Percentiles rank a stretch among this genome's conserved stretches.
Evolutionary conservation across 2,113 vertebrate species (phyloP).

Genomic region (Actenoides lindsayi): DNA sequence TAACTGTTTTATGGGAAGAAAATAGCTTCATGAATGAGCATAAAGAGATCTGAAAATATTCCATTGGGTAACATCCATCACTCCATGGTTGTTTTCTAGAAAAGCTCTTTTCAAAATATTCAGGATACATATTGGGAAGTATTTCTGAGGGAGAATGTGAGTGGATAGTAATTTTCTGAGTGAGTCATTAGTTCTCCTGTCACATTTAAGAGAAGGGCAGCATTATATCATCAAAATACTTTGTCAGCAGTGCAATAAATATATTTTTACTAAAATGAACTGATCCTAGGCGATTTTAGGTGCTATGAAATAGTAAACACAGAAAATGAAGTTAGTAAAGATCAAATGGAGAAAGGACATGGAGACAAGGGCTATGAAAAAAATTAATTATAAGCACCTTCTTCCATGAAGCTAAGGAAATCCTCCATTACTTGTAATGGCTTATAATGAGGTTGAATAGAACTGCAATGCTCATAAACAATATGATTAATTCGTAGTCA

Average conservation of each 20-base stretch:
- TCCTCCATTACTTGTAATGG: not conserved
- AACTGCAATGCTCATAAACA: not conserved
- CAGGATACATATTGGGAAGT: not conserved
- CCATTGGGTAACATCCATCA: not conserved
- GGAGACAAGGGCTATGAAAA: not conserved
- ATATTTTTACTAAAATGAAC: not conserved
- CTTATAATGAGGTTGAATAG: not conserved
- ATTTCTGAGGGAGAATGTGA: not conserved
- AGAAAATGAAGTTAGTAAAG: not conserved
- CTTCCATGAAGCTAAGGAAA: not conserved
- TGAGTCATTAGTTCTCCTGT: not conserved
- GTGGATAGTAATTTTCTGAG: not conserved
- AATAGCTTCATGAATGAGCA: not conserved
- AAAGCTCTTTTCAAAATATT: not conserved
- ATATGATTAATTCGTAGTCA: not conserved
- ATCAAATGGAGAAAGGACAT: not conserved
- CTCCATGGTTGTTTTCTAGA: not conserved
- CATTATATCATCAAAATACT: not conserved
- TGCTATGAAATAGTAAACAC: not conserved
- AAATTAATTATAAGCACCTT: not conserved
- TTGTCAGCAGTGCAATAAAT: not conserved
- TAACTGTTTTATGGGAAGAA: not conserved
- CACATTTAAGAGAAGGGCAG: not conserved
- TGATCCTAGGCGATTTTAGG: not conserved
- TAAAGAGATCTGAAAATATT: not conserved